Evolutionary conservation across 2,888 invertebrate genomes (phyloP), one percentile per base, ranked within the genome.

Genomic region (Alcis repandata): DNA sequence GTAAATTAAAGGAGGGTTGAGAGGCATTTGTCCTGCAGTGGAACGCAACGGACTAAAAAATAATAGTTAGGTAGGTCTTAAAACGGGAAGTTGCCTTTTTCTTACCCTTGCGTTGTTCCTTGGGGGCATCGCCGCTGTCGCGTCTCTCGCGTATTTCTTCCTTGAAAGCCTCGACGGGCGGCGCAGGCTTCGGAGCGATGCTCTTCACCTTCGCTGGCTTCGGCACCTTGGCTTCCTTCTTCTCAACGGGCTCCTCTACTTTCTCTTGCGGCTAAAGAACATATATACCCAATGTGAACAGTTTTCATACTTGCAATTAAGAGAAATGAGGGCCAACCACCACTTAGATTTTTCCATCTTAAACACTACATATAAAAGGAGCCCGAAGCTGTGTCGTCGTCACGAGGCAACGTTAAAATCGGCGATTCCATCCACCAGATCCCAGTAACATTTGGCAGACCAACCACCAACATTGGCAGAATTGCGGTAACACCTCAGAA

Each of bases 21-120:
- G n/a, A n/a, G n/a, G n/a, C n/a, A n/a, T n/a, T n/a, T n/a, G n/a
- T n/a, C n/a, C n/a, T n/a, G n/a, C n/a, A n/a, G n/a, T n/a, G n/a
- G n/a, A n/a, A n/a, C n/a, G n/a, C n/a, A n/a, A n/a, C n/a, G n/a
- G n/a, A n/a, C n/a, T n/a, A n/a, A n/a, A n/a, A n/a, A n/a, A 43
- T 19, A 2, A 43, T 9, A 27, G 27, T 2, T 27, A 27, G 9
- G 9, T 10, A 11, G 17, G 11, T 19, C 2, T 19, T 9, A 43
- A 43, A 43, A 43, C 43, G 19, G 11, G 11, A 43, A 10, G 9
- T 43, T 43, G 2, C 19, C 10, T 43, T 19, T 19, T 11, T 19
- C 9, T 46, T 79, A 92, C 93, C 86, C 84, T 92, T 94, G 49
- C 91, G 88, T 75, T 92, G 92, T 68, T 93, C 93, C 70, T 91